Evolutionary conservation across 2,113 vertebrate genomes (phyloP).

Genomic region (Peromyscus polionotus): DNA sequence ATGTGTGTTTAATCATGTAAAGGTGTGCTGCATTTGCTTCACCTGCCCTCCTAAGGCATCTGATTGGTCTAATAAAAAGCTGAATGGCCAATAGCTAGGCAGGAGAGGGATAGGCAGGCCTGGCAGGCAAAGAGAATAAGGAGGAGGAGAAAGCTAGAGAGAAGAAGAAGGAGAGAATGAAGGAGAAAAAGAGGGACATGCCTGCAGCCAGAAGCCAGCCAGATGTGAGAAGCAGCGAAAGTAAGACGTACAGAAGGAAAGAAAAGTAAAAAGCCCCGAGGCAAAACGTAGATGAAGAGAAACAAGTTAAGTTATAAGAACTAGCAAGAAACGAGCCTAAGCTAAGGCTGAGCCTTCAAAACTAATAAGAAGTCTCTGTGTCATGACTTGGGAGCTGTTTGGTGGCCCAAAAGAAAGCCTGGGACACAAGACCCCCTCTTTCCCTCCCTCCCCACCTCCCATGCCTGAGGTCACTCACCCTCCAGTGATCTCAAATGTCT

Average conservation of each 20-base stretch:
- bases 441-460: neutral
- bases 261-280: neutral
- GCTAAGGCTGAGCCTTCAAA: neutral
- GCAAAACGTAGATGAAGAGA: neutral
- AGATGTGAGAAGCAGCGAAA: neutral
- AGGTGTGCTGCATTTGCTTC: neutral
- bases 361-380: neutral
- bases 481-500: neutral
- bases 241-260: neutral
- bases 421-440: neutral
- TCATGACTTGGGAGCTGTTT: neutral
- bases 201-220: neutral
- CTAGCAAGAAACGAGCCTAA: neutral
- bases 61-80: neutral
- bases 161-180: neutral
- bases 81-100: neutral
- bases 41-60: neutral
- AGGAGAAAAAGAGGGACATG: neutral
- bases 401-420: neutral
- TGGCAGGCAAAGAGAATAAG: neutral
- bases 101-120: neutral
- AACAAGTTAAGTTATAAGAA: neutral
- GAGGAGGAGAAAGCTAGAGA: neutral
- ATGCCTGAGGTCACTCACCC: constrained; percentile 29
- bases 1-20: neutral